These are phyloP conservation scores for Pseudocheirus occidentalis DNA, from an alignment of 2,797 vertebrate species.

Conservation along the genomic window DNA sequence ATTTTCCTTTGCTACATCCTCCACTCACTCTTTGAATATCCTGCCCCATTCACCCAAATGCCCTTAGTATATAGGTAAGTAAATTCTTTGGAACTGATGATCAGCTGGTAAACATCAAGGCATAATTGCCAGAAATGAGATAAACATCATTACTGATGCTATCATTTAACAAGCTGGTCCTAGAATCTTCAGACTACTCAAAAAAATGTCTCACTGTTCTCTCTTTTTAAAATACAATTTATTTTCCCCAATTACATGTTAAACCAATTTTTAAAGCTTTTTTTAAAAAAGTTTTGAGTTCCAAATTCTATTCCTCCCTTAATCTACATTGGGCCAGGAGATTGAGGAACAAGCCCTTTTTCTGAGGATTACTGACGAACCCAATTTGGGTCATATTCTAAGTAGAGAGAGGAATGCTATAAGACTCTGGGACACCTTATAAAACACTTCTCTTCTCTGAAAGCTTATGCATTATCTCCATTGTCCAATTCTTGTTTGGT, in stretches of 20 bases:
- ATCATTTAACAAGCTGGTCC: not conserved
- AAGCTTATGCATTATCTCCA: not conserved
- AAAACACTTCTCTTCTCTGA: constrained; percentile 22
- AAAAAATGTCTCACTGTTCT: not conserved
- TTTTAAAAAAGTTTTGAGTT: not conserved
- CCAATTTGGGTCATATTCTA: not conserved
- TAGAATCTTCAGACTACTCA: not conserved
- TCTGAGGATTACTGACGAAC: not conserved
- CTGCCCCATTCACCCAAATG: not conserved
- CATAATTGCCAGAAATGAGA: not conserved
- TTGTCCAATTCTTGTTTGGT: not conserved
- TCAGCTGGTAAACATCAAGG: not conserved
- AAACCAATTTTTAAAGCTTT: not conserved
- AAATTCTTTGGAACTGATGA: not conserved
- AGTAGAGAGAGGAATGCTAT: not conserved
- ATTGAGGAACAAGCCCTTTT: not conserved
- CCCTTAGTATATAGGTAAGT: not conserved
- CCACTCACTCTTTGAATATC: not conserved
- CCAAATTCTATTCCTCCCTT: not conserved
- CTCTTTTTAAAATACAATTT: not conserved
- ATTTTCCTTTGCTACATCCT: not conserved
- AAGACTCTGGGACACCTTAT: not conserved
- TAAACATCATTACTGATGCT: not conserved
- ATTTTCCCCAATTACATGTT: too few species aligned
- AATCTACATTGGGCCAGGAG: constrained; percentile 12